A percentile compares a stretch with the other conserved stretches of the same genome.
phyloP scores from a whole-genome alignment of 2,888 invertebrate species.

The Nebria brevicollis region DNA sequence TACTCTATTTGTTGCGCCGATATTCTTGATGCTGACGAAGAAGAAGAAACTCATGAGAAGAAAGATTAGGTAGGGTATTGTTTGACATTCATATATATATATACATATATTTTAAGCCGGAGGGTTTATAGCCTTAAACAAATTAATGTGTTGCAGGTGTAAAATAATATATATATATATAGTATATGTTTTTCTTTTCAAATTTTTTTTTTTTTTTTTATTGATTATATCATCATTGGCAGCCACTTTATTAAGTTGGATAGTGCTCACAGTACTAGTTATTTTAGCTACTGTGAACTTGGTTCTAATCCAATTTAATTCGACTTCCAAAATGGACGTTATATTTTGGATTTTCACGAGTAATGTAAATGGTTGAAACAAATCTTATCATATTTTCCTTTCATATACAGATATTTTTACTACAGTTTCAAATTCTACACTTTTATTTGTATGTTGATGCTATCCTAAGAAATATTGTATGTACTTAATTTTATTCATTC shows the following conservation, averaged over 20 bases:
- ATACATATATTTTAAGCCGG: not conserved
- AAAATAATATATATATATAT: too few relatives aligned
- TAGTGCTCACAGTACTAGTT: too few relatives aligned
- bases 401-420: not conserved
- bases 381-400: not conserved
- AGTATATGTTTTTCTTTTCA: too few relatives aligned
- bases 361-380: not conserved
- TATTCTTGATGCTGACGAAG: slow-evolving; percentile 90
- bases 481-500: not conserved
- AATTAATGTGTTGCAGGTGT: too few relatives aligned
- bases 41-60: slow-evolving; percentile 70
- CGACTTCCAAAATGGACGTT: not conserved
- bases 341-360: not conserved
- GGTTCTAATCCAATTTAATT: too few relatives aligned
- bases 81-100: not conserved
- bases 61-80: slow-evolving; percentile 59
- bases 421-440: not conserved
- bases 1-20: slow-evolving; percentile 97
- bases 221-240: too few relatives aligned
- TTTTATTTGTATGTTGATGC: not conserved
- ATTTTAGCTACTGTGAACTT: too few relatives aligned
- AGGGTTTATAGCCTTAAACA: too few relatives aligned
- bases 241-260: too few relatives aligned
- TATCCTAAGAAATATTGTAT: not conserved
- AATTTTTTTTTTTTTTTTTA: too few relatives aligned